Conservation (phyloP, 2,113 vertebrate species). For the Solea solea region DNA sequence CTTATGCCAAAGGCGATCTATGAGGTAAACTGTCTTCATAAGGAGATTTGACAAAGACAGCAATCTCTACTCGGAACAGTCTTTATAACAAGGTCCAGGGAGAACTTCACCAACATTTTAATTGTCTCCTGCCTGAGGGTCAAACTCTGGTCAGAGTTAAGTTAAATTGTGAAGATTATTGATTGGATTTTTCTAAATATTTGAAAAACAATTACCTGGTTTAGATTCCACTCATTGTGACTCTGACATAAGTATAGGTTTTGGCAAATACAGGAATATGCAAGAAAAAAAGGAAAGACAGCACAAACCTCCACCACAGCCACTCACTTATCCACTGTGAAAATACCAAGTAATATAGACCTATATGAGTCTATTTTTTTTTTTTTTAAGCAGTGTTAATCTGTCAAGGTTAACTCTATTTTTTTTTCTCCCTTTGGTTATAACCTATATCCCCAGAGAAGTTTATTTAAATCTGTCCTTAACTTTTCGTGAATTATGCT, state of each 20-base stretch:
- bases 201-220: background rate
- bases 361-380: no score
- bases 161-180: slow-evolving; percentile 8
- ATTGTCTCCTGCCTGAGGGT: slow-evolving; percentile 23
- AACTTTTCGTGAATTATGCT: no score
- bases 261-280: background rate
- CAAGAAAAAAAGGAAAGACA: background rate
- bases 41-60: slow-evolving; percentile 5
- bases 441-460: no score
- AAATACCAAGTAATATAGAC: no score
- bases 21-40: slow-evolving; percentile 27
- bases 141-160: slow-evolving; percentile 4
- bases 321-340: no score
- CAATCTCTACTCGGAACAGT: background rate
- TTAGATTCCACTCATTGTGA: slow-evolving; percentile 22
- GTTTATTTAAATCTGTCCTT: no score
- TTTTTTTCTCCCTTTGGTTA: no score
- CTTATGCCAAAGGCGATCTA: slow-evolving; percentile 51
- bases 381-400: no score
- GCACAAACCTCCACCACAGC: background rate
- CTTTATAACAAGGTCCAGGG: slow-evolving; percentile 5
- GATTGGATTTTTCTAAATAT: slow-evolving; percentile 14
- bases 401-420: no score
- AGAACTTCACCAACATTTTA: slow-evolving; percentile 13
- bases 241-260: background rate